Base-by-base conservation (phyloP, 2,113 vertebrate genomes). In the Oryzias javanicus region DNA sequence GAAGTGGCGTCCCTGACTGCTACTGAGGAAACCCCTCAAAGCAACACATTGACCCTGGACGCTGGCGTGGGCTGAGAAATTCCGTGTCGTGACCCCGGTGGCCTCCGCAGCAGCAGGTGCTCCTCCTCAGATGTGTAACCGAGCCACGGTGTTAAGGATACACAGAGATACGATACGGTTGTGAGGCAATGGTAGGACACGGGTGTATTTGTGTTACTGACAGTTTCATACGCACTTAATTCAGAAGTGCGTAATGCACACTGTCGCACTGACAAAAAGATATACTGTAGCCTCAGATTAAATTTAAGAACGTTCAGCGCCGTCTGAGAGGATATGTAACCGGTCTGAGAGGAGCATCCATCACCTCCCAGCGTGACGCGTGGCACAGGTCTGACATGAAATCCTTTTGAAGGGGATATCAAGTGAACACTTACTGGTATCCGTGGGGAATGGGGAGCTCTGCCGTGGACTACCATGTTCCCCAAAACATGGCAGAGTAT, bases 391-490 rank as follows among this genome's bases (percentile, higher is more conserved):
- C 72, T 54, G 55, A 64, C 7, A 2, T 35, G 51, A 49, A 46
- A 51, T 61, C 50, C 70, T 64, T 83, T 79, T 78, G 64, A 81
- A 70, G 67, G 57, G 52, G 55, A 44, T 73, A 80, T 74, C 65
- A 60, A 77, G 81, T 74, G 79, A 86, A 79, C 81, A 76, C 70
- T 80, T 74, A 69, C 54, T 73, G 54, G 67, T 50, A 74, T 59
- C 76, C 69, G 55, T 61, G 72, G 76, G 83, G 79, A 89, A 88
- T 84, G 76, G 85, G 62, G 72, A 82, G 46, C 75, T 50, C 63
- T 27, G 65, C 78, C 81, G 83, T 69, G 67, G 68, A 67, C 79
- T 76, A 68, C 72, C 67, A 69, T 10, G 48, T 59, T 27, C 5
- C 68, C 15, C 64, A 76, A 79, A 86, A 85, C 74, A 62, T 81